phyloP scores from a whole-genome alignment of 2,797 vertebrate species.

The Microctenopoma steveboyesi region DNA sequence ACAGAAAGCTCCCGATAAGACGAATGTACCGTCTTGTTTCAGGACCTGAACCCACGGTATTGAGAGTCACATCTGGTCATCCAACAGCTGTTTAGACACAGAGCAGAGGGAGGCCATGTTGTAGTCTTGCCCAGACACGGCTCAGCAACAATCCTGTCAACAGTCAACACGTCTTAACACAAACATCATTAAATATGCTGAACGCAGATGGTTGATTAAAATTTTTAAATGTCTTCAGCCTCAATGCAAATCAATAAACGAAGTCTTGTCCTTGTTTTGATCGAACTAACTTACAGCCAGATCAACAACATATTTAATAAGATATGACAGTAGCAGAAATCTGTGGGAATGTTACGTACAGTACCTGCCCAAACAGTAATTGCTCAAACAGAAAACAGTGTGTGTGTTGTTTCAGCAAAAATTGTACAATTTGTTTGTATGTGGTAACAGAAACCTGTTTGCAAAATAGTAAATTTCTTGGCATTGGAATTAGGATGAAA shows the following conservation, averaged over 20 bases:
- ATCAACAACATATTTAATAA: conserved; percentile 16
- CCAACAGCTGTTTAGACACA: conserved; percentile 40
- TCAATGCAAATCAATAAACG: conserved; percentile 2
- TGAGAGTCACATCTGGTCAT: conserved; percentile 65
- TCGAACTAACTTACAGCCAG: background rate
- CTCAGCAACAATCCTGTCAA: conserved; percentile 17
- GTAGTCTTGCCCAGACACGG: conserved; percentile 21
- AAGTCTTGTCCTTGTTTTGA: conserved; percentile 3
- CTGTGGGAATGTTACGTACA: conserved; percentile 46
- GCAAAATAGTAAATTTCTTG: conserved; percentile 60
- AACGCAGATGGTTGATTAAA: conserved; percentile 13
- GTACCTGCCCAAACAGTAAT: conserved; percentile 55
- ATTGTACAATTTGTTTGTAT: conserved; percentile 36
- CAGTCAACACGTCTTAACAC: conserved; percentile 6
- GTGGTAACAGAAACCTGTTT: conserved; percentile 59
- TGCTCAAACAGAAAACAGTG: conserved; percentile 41
- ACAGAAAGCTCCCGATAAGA: conserved; percentile 25
- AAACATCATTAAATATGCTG: background rate
- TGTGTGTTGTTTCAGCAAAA: conserved; percentile 45
- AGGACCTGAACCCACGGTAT: conserved; percentile 31
- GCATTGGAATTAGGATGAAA: conserved; percentile 50
- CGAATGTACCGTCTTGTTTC: conserved; percentile 59
- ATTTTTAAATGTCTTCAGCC: background rate
- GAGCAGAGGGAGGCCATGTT: conserved; percentile 33
- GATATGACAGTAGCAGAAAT: conserved; percentile 10